Base-by-base conservation (phyloP, 2,797 vertebrate genomes). In the Hypotaenidia philippensis region DNA sequence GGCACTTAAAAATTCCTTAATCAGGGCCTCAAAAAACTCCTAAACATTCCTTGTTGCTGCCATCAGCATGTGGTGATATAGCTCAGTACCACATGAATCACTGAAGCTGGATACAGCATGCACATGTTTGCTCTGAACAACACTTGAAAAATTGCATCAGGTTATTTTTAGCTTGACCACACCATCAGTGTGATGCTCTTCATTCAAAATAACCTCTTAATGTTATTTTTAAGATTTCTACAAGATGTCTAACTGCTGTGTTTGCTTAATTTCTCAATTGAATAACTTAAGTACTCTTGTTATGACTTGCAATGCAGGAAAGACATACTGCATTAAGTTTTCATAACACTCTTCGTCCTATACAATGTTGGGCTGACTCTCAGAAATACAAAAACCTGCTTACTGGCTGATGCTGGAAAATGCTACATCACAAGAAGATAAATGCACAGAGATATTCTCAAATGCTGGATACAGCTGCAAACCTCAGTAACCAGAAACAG, bases 1-100 rank as follows among this genome's bases (percentile, higher is more conserved):
- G 68, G 78, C 60, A 77, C 87, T 92, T 83, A 77, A 91, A 89
- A 93, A 83, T 94, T 91, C 91, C 78, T 92, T 87, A 95, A 66
- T 85, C 63, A 8, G 65, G 50, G 76, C 47, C 82, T 83, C 79
- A 75, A 47, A 94, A 91, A 66, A 47, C 45, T 96, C 59, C 40
- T 70, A 49, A 38, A 71, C 68, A 41, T 74, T 87, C 53, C 45
- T 78, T 83, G 16, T 31, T 79, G 69, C 69, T 82, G 85, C 57
- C 66, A 66, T 76, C 79, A 53, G 45, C 38, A 41, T 1, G 1
- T 41, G n/a, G 23, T 38, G 55, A 23, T 63, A 59, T 26, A 11
- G 47, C 68, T 80, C 65, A 55, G 63, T 70, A 84, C 13, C 6
- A 49, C 22, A 6, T 10, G 50, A 47, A 57, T 86, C 45, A n/a